These are phyloP conservation scores for Tauraco hartlaubi DNA, from an alignment of 2,797 vertebrate genomes.

Conservation along the genomic window DNA sequence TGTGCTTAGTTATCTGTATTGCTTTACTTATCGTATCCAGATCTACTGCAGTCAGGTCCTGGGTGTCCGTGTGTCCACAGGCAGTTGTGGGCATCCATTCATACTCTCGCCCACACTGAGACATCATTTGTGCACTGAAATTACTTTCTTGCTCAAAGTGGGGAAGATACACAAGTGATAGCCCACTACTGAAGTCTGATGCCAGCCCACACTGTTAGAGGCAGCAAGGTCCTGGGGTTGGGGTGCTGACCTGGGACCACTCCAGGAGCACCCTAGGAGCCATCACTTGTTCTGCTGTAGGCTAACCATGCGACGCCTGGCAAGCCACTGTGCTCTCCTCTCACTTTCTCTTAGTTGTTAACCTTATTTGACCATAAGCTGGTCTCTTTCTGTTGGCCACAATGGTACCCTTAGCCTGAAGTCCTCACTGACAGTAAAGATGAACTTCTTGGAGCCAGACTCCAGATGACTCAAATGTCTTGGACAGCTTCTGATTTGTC, in stretches of 20 bases:
- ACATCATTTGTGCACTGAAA: background rate
- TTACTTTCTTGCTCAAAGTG: background rate
- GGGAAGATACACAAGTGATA: background rate
- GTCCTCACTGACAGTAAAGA: background rate
- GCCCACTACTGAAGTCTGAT: background rate
- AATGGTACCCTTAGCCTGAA: fast-evolving
- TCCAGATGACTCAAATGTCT: background rate
- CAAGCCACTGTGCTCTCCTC: background rate
- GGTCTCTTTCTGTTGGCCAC: background rate
- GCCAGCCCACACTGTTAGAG: fast-evolving
- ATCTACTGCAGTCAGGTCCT: background rate
- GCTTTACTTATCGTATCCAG: background rate
- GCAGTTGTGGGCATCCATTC: background rate
- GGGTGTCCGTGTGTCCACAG: background rate
- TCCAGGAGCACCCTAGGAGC: background rate
- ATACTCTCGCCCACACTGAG: fast-evolving
- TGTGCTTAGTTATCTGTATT: background rate
- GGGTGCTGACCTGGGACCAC: background rate
- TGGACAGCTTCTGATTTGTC: background rate
- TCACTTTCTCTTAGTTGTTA: background rate
- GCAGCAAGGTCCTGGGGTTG: background rate
- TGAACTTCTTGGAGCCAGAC: background rate
- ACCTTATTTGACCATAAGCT: background rate
- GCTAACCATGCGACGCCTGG: fast-evolving
- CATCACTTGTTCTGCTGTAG: background rate